These are phyloP conservation scores for Phyllostomus discolor DNA, from an alignment of 2,113 vertebrate genomes.

Conservation along the genomic window DNA sequence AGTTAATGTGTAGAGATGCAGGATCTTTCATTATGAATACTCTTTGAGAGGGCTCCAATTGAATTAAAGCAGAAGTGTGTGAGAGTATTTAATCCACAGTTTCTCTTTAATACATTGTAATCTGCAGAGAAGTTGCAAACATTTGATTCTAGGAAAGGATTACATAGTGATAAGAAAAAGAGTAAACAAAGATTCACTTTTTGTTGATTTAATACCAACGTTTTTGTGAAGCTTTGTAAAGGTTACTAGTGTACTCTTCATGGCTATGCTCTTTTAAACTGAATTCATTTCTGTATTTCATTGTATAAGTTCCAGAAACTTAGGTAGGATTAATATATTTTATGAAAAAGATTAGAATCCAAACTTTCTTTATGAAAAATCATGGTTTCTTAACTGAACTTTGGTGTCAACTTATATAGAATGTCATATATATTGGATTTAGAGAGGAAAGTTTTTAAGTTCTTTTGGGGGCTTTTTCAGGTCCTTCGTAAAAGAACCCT, in stretches of 20 bases:
- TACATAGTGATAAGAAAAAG: background rate
- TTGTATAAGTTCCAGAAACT: background rate
- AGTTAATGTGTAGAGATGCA: background rate
- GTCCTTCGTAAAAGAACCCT: background rate
- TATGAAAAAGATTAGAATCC: background rate
- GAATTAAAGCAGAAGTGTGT: background rate
- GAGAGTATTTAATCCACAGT: background rate
- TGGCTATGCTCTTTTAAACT: background rate
- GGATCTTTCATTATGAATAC: background rate
- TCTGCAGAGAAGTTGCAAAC: background rate
- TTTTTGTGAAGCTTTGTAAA: background rate
- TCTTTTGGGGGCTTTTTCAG: background rate
- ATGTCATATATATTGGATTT: background rate
- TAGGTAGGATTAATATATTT: background rate
- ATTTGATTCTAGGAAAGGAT: background rate
- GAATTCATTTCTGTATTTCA: background rate
- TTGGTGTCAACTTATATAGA: background rate
- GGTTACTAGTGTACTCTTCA: background rate
- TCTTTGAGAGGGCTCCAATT: background rate
- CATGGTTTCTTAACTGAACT: background rate
- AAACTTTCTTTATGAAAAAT: slow-evolving; percentile 25
- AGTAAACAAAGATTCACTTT: background rate
- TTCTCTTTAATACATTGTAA: background rate
- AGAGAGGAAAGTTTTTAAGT: background rate
- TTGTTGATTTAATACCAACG: background rate